Conservation (phyloP, 1,140 invertebrate species). For the Paralvinella palmiformis region DNA sequence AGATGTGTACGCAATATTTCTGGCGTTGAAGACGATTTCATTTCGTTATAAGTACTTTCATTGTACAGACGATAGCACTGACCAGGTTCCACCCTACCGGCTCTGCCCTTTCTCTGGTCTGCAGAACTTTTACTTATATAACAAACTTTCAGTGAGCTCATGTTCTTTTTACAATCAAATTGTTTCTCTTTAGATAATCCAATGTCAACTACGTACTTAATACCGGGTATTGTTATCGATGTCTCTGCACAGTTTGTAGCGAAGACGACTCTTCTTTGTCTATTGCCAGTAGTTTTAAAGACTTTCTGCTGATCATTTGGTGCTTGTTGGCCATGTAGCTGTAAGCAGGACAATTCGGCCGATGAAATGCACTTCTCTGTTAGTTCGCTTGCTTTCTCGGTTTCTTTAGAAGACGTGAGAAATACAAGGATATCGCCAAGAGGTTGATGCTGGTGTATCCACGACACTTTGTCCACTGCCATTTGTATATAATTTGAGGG, state of each 20-base stretch:
- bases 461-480: slow-evolving; percentile 86
- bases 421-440: slow-evolving; percentile 94
- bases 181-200: slow-evolving; percentile 39
- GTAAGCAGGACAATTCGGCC: not conserved
- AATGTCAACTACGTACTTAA: slow-evolving; percentile 45
- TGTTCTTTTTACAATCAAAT: slow-evolving; percentile 67
- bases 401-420: slow-evolving; percentile 61
- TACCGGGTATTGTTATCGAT: slow-evolving; percentile 45
- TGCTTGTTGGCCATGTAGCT: slow-evolving; percentile 82
- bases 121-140: slow-evolving; percentile 92
- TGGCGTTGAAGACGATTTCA: slow-evolving; percentile 6
- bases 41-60: slow-evolving; percentile 14
- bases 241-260: slow-evolving; percentile 48
- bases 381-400: slow-evolving; percentile 31
- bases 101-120: slow-evolving; percentile 53
- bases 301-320: slow-evolving; percentile 82
- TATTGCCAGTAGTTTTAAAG: slow-evolving; percentile 25
- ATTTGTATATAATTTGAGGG: slow-evolving; percentile 74
- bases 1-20: slow-evolving; percentile 16
- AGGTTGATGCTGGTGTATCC: slow-evolving; percentile 84
- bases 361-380: slow-evolving; percentile 17
- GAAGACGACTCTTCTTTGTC: slow-evolving; percentile 41
- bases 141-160: slow-evolving; percentile 78
- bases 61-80: slow-evolving; percentile 42
- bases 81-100: slow-evolving; percentile 79